Percentiles rank a stretch among this genome's conserved stretches.
phyloP scores from a whole-genome alignment of 2,888 invertebrate genomes.

The Balanococcus diminutus region DNA sequence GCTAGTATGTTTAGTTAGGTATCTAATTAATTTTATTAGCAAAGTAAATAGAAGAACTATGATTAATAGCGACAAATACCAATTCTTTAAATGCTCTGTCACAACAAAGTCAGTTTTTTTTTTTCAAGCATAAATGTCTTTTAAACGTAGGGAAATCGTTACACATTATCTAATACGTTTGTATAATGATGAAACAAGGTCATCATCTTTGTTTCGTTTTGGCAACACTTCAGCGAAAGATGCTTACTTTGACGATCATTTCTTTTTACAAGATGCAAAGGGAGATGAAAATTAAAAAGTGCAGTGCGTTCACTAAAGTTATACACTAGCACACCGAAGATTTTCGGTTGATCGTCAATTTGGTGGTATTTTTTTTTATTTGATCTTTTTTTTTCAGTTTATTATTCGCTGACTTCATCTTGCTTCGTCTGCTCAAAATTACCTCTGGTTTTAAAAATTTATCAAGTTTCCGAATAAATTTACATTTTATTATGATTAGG shows the following conservation, averaged over 20 bases:
- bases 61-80: neutral
- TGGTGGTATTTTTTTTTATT: neutral
- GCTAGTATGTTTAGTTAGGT: too few relatives aligned
- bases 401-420: too few relatives aligned
- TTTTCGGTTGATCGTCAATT: neutral
- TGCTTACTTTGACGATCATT: conserved; percentile 5
- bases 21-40: neutral
- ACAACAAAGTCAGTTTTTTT: conserved; percentile 18
- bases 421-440: too few relatives aligned
- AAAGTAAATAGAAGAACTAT: neutral
- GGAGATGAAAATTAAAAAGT: neutral
- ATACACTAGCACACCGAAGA: neutral
- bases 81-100: neutral
- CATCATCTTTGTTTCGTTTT: neutral
- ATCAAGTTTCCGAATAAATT: neutral
- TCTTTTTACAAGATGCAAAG: neutral
- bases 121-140: neutral
- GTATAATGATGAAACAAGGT: conserved; percentile 14
- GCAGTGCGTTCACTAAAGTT: neutral
- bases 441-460: neutral
- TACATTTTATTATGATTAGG: neutral
- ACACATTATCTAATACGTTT: neutral
- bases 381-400: neutral
- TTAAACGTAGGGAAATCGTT: neutral
- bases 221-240: neutral